Base-by-base conservation (phyloP, 2,113 vertebrate species). In the Amazona guildingii region DNA sequence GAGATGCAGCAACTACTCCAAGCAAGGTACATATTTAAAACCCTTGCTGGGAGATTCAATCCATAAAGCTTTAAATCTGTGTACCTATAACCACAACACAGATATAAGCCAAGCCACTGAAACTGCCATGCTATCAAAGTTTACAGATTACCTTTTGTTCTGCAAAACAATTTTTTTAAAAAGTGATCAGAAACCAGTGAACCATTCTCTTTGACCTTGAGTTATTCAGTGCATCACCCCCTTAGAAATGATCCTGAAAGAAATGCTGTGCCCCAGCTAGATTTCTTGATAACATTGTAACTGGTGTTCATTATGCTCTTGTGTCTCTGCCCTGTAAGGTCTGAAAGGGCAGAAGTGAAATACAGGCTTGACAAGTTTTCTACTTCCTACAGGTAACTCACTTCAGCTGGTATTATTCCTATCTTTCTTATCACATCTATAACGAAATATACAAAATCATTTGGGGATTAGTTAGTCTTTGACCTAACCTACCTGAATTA, bases 131-230 rank as follows among this genome's bases (percentile, higher is more conserved):
- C 95, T 97, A 96, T 94, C 96, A 68, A 92, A 94, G 91, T 82
- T 94, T 91, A 68, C 49, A 95, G 97, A 97, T 92, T 95, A 91
- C 91, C 87, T 97, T 97, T 92, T 94, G 94, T 95, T 97, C 86
- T 79, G 84, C 41, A 79, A 90, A 97, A 90, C 46, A 46, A 21
- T 59, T 90, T 95, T 95, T 87, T 70, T 64, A 80, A 96, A 95
- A 97, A 97, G 93, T 96, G 96, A 98, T 98, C 88, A 98, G 96
- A 94, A 98, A 96, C 17, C 92, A 97, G 83, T 90, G 96, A 95
- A 95, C 95, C 82, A 6, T 82, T 87, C 61, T 49, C 66, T 91
- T 33, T 93, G 97, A 98, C 98, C 97, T 95, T 37, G 39, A 92
- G 90, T 95, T 95, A 97, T 67, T 96, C 93, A 85, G 72, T 85